phyloP scores from a whole-genome alignment of 2,113 vertebrate species.

The Vombatus ursinus region DNA sequence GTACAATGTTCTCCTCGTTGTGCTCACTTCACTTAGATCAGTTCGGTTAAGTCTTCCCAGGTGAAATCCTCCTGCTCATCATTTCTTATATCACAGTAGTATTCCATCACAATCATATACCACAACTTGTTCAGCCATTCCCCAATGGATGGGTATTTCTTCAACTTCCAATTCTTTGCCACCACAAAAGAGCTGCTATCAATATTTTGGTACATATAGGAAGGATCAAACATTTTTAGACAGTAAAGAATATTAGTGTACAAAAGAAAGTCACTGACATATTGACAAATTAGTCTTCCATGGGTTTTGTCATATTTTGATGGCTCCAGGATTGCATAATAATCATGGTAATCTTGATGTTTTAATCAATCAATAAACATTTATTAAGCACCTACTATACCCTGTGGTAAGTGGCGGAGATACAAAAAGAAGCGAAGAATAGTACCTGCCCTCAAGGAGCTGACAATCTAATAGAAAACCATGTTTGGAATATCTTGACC shows the following conservation, averaged over 20 bases:
- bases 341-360: background rate
- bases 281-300: background rate
- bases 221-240: background rate
- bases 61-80: background rate
- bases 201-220: too few species aligned
- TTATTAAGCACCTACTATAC: background rate
- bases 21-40: background rate
- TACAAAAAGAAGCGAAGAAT: background rate
- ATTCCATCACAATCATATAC: background rate
- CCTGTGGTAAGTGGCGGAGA: background rate
- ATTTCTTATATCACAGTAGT: background rate
- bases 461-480: too few species aligned
- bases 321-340: background rate
- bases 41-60: background rate
- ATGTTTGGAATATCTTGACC: too few species aligned
- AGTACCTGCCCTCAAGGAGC: background rate
- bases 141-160: too few species aligned
- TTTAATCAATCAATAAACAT: background rate
- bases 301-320: background rate
- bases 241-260: background rate
- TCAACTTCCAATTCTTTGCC: too few species aligned
- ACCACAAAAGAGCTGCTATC: too few species aligned
- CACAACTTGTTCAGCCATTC: too few species aligned
- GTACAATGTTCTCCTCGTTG: background rate
- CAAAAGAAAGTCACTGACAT: background rate